Base-by-base conservation (phyloP, 2,113 vertebrate species). In the Neodon shergylaensis region DNA sequence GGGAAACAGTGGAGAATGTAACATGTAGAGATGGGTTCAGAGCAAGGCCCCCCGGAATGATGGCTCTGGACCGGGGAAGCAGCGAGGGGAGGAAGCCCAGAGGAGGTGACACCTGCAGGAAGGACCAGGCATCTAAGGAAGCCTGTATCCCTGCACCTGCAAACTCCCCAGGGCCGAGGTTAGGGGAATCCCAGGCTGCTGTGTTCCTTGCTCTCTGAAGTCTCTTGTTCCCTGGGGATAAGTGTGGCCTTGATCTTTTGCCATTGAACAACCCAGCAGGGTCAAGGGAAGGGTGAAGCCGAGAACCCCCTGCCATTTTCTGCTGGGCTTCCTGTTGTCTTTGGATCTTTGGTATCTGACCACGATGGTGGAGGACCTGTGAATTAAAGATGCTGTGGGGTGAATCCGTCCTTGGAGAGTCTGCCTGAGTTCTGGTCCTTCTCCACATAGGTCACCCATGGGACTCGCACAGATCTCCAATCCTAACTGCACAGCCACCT, bases 211-310 rank as follows among this genome's bases (percentile, higher is more conserved):
- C 39, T 47, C 58, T 84, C 58, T 61, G 68, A 94, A 88, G 65
- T 88, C 79, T 54, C 87, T 77, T 47, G 66, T 47, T 87, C 72
- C 39, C 82, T 94, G 1, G 0, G 26, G 49, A 22, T 76, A 31
- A 84, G 68, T 39, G 47, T 39, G 70, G 65, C 79, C 89, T 93
- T 87, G 89, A 92, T 42, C 94, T 92, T 52, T 49, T 92, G 79
- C 44, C 82, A 63, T 4, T 39, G 63, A 88, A 65, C 65, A 14
- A 24, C 54, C 49, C 5, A 76, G 77, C 49, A 52, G 86, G 77
- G 52, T 74, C 49, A 66, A 66, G 63, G 36, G 49, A 68, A 47
- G 28, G 26, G 13, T 26, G 42, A 61, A 68, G 28, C 36, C 44
- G 4, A 21, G 24, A 9, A 26, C 47, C 49, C 6, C 76, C 11